Conservation (phyloP, 1,140 invertebrate species). For the Apis laboriosa region DNA sequence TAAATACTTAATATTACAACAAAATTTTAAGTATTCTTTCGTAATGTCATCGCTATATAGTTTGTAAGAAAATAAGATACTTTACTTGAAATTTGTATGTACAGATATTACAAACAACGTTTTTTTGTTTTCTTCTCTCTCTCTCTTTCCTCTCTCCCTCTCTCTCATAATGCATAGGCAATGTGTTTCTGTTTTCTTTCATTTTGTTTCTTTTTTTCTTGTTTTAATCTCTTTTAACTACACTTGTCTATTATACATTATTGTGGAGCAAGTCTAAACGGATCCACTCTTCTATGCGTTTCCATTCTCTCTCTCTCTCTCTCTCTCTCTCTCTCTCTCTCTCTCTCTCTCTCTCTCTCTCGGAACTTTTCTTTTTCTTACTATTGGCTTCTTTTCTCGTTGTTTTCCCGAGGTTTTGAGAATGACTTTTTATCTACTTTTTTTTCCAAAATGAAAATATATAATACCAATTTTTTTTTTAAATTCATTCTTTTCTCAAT, state of each 20-base stretch:
- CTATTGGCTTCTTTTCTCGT: neutral
- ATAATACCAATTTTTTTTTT: neutral
- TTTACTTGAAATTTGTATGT: constrained; percentile 77
- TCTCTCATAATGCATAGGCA: constrained; percentile 64
- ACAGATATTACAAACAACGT: constrained; percentile 77
- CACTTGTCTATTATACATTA: constrained; percentile 62
- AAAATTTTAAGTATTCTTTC: constrained; percentile 73
- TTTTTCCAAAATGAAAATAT: neutral
- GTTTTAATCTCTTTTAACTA: constrained; percentile 41
- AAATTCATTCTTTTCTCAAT: neutral
- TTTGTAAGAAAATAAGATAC: constrained; percentile 78
- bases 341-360: constrained; percentile 7
- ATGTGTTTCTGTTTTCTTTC: constrained; percentile 43
- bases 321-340: neutral
- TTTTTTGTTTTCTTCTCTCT: constrained; percentile 20
- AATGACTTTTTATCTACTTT: too few species aligned
- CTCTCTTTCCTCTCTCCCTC: neutral
- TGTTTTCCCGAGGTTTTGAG: neutral
- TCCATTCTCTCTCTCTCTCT: constrained; percentile 2
- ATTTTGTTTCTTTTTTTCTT: constrained; percentile 9
- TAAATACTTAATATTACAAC: constrained; percentile 74
- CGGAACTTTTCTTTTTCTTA: neutral
- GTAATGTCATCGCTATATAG: constrained; percentile 72
- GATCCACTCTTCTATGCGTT: constrained; percentile 24
- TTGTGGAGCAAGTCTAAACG: constrained; percentile 54